Conservation (phyloP, 2,888 invertebrate species). For the Galerucella calmariensis region DNA sequence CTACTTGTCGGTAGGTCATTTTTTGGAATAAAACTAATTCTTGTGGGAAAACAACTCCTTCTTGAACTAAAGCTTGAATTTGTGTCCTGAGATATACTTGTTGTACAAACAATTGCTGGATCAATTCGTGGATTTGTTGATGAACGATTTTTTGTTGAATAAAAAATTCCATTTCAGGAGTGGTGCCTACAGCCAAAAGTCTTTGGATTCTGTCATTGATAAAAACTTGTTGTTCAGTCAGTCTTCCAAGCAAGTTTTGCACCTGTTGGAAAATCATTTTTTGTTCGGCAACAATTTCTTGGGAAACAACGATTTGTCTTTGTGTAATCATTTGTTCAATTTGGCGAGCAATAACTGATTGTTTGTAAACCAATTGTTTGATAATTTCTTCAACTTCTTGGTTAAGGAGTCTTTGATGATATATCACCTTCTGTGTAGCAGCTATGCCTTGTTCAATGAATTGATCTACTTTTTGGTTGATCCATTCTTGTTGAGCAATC, state of each 20-base stretch:
- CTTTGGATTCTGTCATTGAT: not conserved
- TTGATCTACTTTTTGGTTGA: not conserved
- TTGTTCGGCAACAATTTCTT: slow-evolving; percentile 1
- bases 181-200: not conserved
- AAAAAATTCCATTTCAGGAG: not conserved
- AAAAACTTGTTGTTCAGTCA: not conserved
- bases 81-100: not conserved
- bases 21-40: slow-evolving; percentile 2
- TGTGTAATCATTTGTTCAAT: slow-evolving; percentile 5
- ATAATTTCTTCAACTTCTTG: not conserved
- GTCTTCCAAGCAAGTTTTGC: not conserved
- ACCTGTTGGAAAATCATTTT: slow-evolving; percentile 6
- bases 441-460: not conserved
- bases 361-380: not conserved
- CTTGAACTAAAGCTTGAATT: slow-evolving; percentile 5
- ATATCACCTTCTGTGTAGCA: not conserved
- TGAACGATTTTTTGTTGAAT: not conserved
- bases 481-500: not conserved
- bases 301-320: slow-evolving; percentile 12
- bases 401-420: not conserved
- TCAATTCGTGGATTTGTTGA: slow-evolving; percentile 1
- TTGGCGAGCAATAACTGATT: not conserved
- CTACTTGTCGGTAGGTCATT: slow-evolving; percentile 13
- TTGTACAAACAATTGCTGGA: slow-evolving; percentile 1
- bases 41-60: not conserved